These are phyloP conservation scores for Eupsittula cactorum DNA, from an alignment of 2,113 vertebrate genomes.

Conservation along the genomic window DNA sequence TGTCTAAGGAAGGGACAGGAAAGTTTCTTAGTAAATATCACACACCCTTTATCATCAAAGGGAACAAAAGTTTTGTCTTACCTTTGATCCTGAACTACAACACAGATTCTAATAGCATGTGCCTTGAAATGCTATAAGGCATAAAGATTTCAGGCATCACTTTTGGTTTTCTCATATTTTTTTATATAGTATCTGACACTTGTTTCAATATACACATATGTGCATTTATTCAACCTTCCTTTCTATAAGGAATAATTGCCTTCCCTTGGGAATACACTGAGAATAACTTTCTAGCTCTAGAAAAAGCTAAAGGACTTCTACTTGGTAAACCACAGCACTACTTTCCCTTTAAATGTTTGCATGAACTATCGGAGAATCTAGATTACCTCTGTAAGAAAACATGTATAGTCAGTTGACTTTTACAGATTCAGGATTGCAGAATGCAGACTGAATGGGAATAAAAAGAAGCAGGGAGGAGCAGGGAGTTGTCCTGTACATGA, in stretches of 20 bases:
- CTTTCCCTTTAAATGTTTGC: neutral
- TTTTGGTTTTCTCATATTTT: neutral
- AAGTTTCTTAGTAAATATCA: neutral
- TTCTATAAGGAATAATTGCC: neutral
- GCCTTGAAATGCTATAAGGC: neutral
- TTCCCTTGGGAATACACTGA: neutral
- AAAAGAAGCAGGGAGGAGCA: neutral
- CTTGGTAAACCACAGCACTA: neutral
- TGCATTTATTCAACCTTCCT: neutral
- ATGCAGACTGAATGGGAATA: accelerated
- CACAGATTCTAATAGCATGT: neutral
- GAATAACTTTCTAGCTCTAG: neutral
- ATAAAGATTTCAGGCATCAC: neutral
- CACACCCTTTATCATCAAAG: neutral
- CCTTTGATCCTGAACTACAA: neutral
- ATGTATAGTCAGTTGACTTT: neutral
- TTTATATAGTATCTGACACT: neutral
- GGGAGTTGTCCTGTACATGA: neutral
- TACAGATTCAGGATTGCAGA: neutral
- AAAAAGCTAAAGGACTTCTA: neutral
- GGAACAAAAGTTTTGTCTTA: neutral
- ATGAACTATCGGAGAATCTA: neutral
- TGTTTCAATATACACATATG: neutral
- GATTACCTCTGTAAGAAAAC: neutral
- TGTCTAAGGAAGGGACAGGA: neutral